Evolutionary conservation across 2,113 vertebrate genomes (phyloP).

Genomic region (Chaetorhynchus papuensis): DNA sequence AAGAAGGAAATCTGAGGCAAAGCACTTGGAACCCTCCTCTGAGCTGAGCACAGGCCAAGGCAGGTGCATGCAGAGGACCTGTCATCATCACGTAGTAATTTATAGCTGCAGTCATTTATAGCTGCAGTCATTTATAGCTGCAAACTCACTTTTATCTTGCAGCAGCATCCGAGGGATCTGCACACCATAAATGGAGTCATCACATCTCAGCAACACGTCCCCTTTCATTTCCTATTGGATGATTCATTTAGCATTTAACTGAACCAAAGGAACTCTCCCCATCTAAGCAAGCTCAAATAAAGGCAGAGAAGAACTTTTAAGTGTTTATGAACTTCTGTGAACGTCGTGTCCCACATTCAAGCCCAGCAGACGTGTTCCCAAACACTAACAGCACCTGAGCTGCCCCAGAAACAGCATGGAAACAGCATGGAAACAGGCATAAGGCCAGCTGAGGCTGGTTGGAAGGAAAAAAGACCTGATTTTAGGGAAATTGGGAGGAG

Average conservation of each 20-base stretch:
- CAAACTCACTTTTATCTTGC: not conserved
- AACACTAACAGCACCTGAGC: not conserved
- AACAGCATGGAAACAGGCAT: not conserved
- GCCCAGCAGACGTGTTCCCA: not conserved
- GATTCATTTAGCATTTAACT: not conserved
- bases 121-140: not conserved
- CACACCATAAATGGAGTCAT: not conserved
- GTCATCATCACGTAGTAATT: not conserved
- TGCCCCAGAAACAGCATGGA: not conserved
- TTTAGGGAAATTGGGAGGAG: not conserved
- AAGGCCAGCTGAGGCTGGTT: not conserved
- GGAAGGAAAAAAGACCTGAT: not conserved
- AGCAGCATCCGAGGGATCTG: rapidly evolving
- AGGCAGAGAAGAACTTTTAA: not conserved
- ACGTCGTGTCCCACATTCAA: not conserved
- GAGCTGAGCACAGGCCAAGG: not conserved
- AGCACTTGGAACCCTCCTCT: not conserved
- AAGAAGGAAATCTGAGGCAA: not conserved
- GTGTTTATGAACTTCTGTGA: not conserved
- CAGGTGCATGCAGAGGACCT: not conserved
- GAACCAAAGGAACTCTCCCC: not conserved
- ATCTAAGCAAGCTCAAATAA: not conserved
- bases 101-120: not conserved
- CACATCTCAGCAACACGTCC: not conserved
- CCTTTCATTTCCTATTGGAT: not conserved